Evolutionary conservation across 2,797 vertebrate genomes (phyloP).

Genomic region (Danio choprae): DNA sequence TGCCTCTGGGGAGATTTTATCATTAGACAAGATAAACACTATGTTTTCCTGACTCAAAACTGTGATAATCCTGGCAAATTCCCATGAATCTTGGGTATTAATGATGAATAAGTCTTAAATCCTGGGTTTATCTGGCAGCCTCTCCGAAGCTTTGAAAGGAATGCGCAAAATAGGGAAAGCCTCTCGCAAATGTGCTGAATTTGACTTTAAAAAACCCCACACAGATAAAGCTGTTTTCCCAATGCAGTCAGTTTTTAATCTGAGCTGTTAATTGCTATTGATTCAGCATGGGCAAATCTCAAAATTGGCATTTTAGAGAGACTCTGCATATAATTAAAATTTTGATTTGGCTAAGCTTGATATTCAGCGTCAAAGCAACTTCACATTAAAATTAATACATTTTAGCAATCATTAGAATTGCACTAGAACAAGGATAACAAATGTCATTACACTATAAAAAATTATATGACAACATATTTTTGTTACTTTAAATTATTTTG

Average conservation of each 20-base stretch:
- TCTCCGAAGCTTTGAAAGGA: constrained; percentile 30
- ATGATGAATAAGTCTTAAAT: constrained; percentile 66
- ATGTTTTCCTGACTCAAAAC: constrained; percentile 67
- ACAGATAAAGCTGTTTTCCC: constrained; percentile 15
- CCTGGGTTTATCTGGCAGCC: constrained; percentile 55
- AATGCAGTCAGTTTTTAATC: background rate
- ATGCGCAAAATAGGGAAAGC: constrained; percentile 23
- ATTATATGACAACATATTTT: no score
- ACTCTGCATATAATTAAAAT: background rate
- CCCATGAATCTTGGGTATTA: constrained; percentile 71
- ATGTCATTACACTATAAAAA: no score
- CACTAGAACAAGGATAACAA: no score
- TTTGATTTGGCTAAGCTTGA: background rate
- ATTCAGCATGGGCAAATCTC: background rate
- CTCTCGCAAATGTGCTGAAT: constrained; percentile 29
- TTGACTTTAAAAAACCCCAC: constrained; percentile 21
- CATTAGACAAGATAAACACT: constrained; percentile 71
- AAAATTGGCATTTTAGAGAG: constrained; percentile 20
- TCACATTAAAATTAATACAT: background rate
- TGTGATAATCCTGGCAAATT: constrained; percentile 74
- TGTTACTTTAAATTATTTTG: no score
- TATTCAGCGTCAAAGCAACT: background rate
- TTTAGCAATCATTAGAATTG: no score
- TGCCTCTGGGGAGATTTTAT: constrained; percentile 73
- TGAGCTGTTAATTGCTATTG: constrained; percentile 25